Conservation (phyloP, 2,888 invertebrate species). For the Chrysolina haemoptera region DNA sequence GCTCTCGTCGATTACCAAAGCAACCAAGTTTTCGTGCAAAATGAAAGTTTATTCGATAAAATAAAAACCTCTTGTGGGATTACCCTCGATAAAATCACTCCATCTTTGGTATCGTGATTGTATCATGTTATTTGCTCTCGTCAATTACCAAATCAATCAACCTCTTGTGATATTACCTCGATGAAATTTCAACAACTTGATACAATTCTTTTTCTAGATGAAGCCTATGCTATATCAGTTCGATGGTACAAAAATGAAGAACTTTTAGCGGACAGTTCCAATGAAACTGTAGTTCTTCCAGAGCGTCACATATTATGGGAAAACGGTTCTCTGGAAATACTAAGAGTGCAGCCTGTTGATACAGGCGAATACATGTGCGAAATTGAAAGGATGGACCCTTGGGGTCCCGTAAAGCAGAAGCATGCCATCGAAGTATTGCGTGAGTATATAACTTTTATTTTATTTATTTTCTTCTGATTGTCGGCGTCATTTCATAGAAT, state of each 20-base stretch:
- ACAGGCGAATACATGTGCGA: constrained; percentile 81
- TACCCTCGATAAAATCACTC: no score
- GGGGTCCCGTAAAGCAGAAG: constrained; percentile 79
- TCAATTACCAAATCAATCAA: no score
- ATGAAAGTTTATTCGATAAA: no score
- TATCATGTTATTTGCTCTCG: no score
- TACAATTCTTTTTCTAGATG: constrained; percentile 66
- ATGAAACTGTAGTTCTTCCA: constrained; percentile 66
- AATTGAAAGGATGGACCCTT: constrained; percentile 77
- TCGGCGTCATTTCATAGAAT: no score
- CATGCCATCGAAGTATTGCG: constrained; percentile 86
- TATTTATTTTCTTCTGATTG: background rate
- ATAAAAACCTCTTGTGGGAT: no score
- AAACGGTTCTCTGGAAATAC: constrained; percentile 82
- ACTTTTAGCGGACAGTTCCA: constrained; percentile 72
- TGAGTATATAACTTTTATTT: constrained; percentile 72
- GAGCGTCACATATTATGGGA: constrained; percentile 76
- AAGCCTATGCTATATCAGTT: constrained; percentile 72
- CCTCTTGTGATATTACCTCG: no score
- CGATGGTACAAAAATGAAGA: constrained; percentile 81
- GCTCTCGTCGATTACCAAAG: no score
- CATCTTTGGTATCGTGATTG: no score
- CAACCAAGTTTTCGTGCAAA: no score
- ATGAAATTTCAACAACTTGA: no score
- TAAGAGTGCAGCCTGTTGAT: constrained; percentile 73